phyloP scores from a whole-genome alignment of 2,797 vertebrate species.

The Ptychadena robeensis region DNA sequence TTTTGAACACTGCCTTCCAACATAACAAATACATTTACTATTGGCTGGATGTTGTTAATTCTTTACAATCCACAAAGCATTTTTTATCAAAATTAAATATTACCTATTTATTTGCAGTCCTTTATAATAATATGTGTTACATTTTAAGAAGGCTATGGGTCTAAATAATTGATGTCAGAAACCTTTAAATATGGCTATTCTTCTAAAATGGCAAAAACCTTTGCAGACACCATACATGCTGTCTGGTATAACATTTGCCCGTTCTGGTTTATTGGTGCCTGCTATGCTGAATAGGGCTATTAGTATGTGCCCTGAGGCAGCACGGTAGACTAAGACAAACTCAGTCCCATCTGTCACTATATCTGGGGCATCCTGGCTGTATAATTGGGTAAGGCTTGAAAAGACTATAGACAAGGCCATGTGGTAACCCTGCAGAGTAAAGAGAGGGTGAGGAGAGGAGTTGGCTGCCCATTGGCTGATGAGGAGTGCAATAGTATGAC shows the following conservation, averaged over 20 bases:
- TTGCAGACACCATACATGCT: not conserved
- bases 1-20: no score
- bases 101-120: not conserved
- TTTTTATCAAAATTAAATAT: not conserved
- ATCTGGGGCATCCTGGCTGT: slow-evolving; percentile 67
- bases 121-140: no score
- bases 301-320: slow-evolving; percentile 62
- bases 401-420: slow-evolving; percentile 71
- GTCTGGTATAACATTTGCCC: slow-evolving; percentile 23
- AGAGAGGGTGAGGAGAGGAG: slow-evolving; percentile 29
- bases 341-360: slow-evolving; percentile 75
- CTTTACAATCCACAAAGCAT: not conserved
- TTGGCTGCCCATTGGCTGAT: slow-evolving; percentile 42
- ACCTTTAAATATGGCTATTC: not conserved
- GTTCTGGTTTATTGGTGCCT: slow-evolving; percentile 33
- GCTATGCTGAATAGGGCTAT: slow-evolving; percentile 54
- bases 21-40: not conserved
- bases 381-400: slow-evolving; percentile 70
- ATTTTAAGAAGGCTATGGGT: no score
- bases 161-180: no score
- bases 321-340: slow-evolving; percentile 65
- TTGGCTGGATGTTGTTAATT: not conserved
- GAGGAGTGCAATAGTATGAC: slow-evolving; percentile 73
- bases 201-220: not conserved
- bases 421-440: slow-evolving; percentile 63